Evolutionary conservation across 2,797 vertebrate genomes (phyloP), one percentile per base, ranked within the genome.

Genomic region (Enteromius unitaeniatus): DNA sequence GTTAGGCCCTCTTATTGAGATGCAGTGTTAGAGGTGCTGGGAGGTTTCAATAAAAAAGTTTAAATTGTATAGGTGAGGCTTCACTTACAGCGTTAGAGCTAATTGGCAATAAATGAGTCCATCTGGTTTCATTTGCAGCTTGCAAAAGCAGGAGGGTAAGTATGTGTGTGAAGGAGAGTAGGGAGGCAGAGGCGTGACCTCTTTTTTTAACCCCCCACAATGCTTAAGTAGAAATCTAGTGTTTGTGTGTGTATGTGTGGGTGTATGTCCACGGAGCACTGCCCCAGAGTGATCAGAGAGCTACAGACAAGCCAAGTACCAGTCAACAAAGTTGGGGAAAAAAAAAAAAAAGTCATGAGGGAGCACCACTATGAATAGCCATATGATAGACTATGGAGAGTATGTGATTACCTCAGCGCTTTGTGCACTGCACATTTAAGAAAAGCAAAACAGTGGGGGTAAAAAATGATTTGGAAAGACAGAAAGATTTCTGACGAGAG

Each of bases 71-170:
- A 89, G 88, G 89, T 91, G 87, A 89, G 87, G 82, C 90, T 91
- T 87, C 79, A 87, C 89, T 90, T 89, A 86, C 88, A 88, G 88
- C 84, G 80, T 80, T 88, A 84, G 75, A 89, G 88, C 89, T 91
- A 91, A 91, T 91, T 91, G 90, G 87, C 90, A 90, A 88, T 91
- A 91, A 91, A 91, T 91, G 82, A 87, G 87, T 90, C 91, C 91
- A 91, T 90, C 88, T 91, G 90, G 89, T 89, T 91, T 89, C 77
- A 86, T 86, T 91, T 89, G 87, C 84, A 88, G 87, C 87, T 86
- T 40, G 65, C 80, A 79, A 86, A 86, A 85, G 85, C 86, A 87
- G 85, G 80, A 68, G 78, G 84, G 84, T 64, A 65, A 82, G 76
- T 83, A 74, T 87, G 83, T 73, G 87, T 74, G 58, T 78, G 68